A percentile compares a stretch with the other conserved stretches of the same genome.
Conservation (phyloP, 2,113 vertebrate genomes). For the Mionectes macconnelli region DNA sequence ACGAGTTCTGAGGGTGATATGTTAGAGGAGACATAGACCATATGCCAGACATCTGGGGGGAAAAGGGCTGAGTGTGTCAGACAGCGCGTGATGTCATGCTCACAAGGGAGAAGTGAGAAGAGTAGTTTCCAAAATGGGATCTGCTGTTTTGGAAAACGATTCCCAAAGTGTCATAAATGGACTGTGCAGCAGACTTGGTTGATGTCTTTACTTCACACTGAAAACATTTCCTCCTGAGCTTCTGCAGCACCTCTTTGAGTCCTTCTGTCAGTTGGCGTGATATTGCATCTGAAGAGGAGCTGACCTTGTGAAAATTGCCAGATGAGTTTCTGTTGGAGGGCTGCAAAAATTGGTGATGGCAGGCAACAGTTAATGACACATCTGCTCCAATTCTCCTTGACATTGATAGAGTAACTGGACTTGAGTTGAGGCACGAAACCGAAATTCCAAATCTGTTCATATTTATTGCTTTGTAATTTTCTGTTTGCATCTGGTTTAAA, state of each 20-base stretch:
- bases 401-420: conserved; percentile 44
- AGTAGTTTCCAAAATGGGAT: conserved; percentile 16
- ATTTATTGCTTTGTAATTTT: conserved; percentile 32
- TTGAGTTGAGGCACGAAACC: not conserved
- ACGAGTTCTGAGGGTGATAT: not conserved
- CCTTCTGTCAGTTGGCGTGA: not conserved
- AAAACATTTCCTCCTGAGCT: conserved; percentile 26
- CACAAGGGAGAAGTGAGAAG: not conserved
- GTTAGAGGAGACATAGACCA: conserved; percentile 26
- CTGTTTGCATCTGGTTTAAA: conserved; percentile 49
- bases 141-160: conserved; percentile 17
- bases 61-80: conserved; percentile 34
- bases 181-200: not conserved
- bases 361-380: conserved; percentile 58
- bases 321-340: not conserved
- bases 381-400: conserved; percentile 42
- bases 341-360: not conserved
- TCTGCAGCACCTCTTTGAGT: not conserved
- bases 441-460: not conserved
- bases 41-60: conserved; percentile 51
- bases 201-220: conserved; percentile 16
- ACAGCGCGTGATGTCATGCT: conserved; percentile 33
- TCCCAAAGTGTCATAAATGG: conserved; percentile 28
- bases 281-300: not conserved
- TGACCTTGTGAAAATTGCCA: not conserved